Percentiles rank a stretch among this genome's conserved stretches.
Conservation (phyloP, 1,140 invertebrate genomes). For the Sminthurinus signatus region DNA sequence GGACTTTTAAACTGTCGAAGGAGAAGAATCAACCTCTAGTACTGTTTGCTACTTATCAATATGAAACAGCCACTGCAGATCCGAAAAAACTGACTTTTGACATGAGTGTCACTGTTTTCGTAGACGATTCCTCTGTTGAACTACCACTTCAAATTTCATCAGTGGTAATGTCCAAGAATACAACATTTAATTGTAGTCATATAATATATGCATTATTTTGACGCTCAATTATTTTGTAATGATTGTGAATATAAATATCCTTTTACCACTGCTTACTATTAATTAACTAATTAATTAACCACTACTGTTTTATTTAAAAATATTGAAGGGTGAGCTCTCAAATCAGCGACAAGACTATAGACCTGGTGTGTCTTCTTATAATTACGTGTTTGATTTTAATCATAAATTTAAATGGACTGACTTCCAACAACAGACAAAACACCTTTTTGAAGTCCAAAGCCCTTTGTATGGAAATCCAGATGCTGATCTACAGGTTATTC, state of each 20-base stretch:
- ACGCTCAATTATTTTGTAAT: too few relatives aligned
- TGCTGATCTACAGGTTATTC: constrained; percentile 23
- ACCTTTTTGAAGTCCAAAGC: too few relatives aligned
- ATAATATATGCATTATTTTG: too few relatives aligned
- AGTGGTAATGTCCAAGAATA: too few relatives aligned
- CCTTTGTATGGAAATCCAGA: constrained; percentile 10
- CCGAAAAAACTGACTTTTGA: constrained; percentile 24
- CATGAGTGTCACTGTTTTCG: constrained; percentile 15
- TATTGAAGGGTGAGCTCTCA: neutral
- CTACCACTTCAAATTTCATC: constrained; percentile 28
- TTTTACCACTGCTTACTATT: too few relatives aligned
- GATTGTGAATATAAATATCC: too few relatives aligned
- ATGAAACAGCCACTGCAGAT: constrained; percentile 3
- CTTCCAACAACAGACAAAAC: too few relatives aligned
- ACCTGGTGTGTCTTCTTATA: neutral
- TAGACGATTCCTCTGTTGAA: constrained; percentile 25
- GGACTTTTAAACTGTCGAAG: constrained; percentile 19
- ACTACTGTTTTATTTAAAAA: too few relatives aligned
- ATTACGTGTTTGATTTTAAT: constrained; percentile 6
- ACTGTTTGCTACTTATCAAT: constrained; percentile 9
- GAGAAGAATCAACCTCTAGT: constrained; percentile 14
- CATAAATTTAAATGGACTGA: constrained; percentile 22
- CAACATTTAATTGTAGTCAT: too few relatives aligned
- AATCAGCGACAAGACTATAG: constrained; percentile 4
- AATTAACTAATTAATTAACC: too few relatives aligned